These are phyloP conservation scores for Hirtodrosophila histrioides DNA, from an alignment of 2,888 invertebrate species.

Conservation along the genomic window DNA sequence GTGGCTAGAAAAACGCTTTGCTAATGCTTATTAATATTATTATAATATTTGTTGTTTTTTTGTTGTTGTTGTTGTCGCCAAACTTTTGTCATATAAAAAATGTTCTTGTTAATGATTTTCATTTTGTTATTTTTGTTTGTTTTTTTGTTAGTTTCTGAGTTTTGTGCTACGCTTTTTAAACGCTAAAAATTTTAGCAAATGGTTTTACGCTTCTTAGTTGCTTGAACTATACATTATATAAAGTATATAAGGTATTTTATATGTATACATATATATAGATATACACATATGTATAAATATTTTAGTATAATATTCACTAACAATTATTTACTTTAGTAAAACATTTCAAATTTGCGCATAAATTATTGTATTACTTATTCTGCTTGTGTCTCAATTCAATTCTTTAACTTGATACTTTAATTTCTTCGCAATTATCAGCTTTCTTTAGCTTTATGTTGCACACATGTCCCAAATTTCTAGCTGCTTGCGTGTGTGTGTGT, in stretches of 20 bases:
- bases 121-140: constrained; percentile 4
- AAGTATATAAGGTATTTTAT: constrained; percentile 56
- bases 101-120: constrained; percentile 13
- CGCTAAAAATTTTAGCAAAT: constrained; percentile 68
- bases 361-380: constrained; percentile 70
- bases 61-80: constrained; percentile 16
- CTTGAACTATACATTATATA: constrained; percentile 68
- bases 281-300: constrained; percentile 49
- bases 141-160: constrained; percentile 46
- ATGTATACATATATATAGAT: constrained; percentile 21
- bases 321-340: constrained; percentile 78
- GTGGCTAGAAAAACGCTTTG: constrained; percentile 66
- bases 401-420: background rate
- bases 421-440: constrained; percentile 4
- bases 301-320: constrained; percentile 72
- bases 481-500: constrained; percentile 29
- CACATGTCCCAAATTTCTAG: constrained; percentile 48
- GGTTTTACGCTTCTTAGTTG: constrained; percentile 46
- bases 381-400: constrained; percentile 22
- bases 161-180: constrained; percentile 70
- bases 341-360: constrained; percentile 76
- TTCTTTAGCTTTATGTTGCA: constrained; percentile 37
- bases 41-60: constrained; percentile 14
- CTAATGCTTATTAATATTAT: constrained; percentile 48
- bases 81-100: constrained; percentile 62